Evolutionary conservation across 2,113 vertebrate genomes (phyloP).

Genomic region (Zapus hudsonius): DNA sequence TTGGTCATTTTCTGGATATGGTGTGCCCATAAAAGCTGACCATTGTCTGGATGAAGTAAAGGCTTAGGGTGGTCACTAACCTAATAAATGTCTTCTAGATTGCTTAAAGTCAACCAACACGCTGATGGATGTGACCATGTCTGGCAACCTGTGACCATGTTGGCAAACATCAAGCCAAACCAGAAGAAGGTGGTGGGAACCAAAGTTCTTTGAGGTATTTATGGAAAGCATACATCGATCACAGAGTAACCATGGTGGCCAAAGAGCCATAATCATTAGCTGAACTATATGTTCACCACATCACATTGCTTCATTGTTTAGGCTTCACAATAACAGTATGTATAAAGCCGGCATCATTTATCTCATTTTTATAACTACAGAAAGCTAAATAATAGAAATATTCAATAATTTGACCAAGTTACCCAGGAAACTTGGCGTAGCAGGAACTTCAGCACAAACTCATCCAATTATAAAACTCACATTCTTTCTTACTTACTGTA

Average conservation of each 20-base stretch:
- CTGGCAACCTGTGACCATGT: neutral
- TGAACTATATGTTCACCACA: neutral
- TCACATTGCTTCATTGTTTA: neutral
- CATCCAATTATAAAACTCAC: conserved; percentile 10
- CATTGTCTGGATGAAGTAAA: neutral
- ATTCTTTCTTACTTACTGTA: neutral
- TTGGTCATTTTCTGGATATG: neutral
- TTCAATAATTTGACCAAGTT: conserved; percentile 2
- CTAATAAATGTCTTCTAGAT: neutral
- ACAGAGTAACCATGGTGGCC: neutral
- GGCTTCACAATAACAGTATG: neutral
- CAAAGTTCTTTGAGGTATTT: neutral
- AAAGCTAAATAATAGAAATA: neutral
- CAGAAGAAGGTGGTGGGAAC: neutral
- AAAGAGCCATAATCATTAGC: neutral
- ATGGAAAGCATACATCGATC: neutral
- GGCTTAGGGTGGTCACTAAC: neutral
- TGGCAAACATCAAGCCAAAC: conserved; percentile 12
- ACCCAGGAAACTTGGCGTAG: neutral
- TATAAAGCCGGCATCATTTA: neutral
- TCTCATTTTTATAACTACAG: neutral
- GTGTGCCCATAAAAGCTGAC: neutral
- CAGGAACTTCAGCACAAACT: neutral
- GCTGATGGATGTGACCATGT: neutral
- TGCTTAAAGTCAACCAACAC: neutral